Evolutionary conservation across 2,113 vertebrate genomes (phyloP), one percentile per base, ranked within the genome.

Genomic region (Megalops atlanticus): DNA sequence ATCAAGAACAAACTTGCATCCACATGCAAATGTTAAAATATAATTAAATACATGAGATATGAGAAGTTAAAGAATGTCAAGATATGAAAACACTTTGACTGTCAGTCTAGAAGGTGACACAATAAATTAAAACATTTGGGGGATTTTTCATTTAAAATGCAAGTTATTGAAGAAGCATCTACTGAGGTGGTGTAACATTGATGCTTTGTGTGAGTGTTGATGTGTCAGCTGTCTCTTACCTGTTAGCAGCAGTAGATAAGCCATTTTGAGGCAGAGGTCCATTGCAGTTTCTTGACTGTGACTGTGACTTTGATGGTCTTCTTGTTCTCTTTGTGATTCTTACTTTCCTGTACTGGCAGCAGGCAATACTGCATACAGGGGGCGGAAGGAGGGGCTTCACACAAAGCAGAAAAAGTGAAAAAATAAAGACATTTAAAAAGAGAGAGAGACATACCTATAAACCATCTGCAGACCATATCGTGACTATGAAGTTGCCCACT

Each of bases 211-310:
- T 38, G n/a, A n/a, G 16, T 71, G 33, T 16, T 18, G 36, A 16
- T 33, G 11, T 40, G 41, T 71, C 73, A n/a, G 69, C 36, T 33
- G 16, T 3, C 24, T 73, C 87, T 84, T 83, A 93, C 92, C 90
- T 87, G 83, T 81, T 0, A 92, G 81, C 0, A 90, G 31, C 73
- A 88, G 2, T 49, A 86, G 72, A 36, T 74, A 84, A 0, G 24
- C 58, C 3, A 4, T 18, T 4, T 41, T 84, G 77, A 78, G 77
- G 41, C 43, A 84, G 83, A 86, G 85, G 83, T 86, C 54, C 85
- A 88, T 89, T 3, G 54, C 21, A 84, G 21, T 80, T 4, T 35
- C 76, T 31, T 69, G 18, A 79, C n/a, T 40, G 18, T 16, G 43
- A 52, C 33, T 31, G 35, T 31, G 21, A 52, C 49, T 52, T 49